Evolutionary conservation across 2,113 vertebrate genomes (phyloP).

Genomic region (Hipposideros armiger): DNA sequence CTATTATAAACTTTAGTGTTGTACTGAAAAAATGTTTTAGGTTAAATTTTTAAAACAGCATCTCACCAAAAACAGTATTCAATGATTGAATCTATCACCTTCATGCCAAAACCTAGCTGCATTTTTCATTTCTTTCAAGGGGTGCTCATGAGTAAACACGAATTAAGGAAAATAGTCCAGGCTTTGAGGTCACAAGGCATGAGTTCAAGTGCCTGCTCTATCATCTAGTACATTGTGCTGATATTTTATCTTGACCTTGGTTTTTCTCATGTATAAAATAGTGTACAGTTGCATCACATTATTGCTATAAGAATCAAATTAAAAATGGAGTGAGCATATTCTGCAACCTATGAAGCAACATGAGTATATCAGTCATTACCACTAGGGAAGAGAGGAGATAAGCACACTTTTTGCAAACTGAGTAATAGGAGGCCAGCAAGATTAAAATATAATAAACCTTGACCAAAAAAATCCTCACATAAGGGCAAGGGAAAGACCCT

Average conservation of each 20-base stretch:
- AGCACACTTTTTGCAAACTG: background rate
- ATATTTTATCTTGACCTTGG: background rate
- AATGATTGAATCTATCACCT: background rate
- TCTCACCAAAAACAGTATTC: background rate
- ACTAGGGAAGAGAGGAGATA: background rate
- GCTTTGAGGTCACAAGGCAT: background rate
- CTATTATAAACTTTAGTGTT: background rate
- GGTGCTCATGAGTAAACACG: background rate
- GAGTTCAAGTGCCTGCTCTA: background rate
- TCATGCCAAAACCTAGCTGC: background rate
- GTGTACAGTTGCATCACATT: background rate
- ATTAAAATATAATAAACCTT: slow-evolving; percentile 14
- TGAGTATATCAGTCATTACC: background rate
- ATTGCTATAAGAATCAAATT: background rate
- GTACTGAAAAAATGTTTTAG: background rate
- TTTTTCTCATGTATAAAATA: background rate
- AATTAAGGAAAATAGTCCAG: background rate
- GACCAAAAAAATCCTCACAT: background rate
- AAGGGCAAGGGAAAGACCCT: background rate
- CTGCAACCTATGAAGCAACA: background rate
- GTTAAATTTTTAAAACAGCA: slow-evolving; percentile 30
- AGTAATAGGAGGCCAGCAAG: background rate
- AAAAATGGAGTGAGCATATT: background rate
- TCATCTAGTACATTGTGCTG: background rate
- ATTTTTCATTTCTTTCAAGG: background rate